Base-by-base conservation (phyloP, 2,113 vertebrate genomes). In the Halcyon malimbica region DNA sequence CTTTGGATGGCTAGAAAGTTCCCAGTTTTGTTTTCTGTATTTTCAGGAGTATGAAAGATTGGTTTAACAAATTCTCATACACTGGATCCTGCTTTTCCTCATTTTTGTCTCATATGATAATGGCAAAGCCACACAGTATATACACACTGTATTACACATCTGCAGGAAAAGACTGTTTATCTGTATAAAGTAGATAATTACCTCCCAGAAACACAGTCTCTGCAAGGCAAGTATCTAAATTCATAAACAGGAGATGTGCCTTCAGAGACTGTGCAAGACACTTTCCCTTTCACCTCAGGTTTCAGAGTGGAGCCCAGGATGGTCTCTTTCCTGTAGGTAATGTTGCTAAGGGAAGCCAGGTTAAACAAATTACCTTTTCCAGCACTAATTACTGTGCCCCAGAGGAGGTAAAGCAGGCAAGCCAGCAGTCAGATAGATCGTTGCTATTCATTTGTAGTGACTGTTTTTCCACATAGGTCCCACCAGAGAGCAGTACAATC, bases 401-500 rank as follows among this genome's bases (percentile, higher is more conserved):
- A 59, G 37, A 88, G 42, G 18, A 80, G 23, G 31, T n/a, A 64
- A 78, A 29, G 59, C 35, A 71, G 60, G 17, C 1, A 3, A 64
- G 13, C 10, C 70, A 78, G 41, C 41, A 51, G 42, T n/a, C 29
- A 46, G 26, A 68, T 35, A 29, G 13, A 56, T 26, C 0, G 4
- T 12, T 59, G 44, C 50, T 80, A 13, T 73, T 64, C 25, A 42
- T 79, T 87, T 74, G 24, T 13, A 24, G 29, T 70, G 77, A 37
- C 31, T 96, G 95, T 88, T 91, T 89, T 97, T 91, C 89, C 15
- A 0, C n/a, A 1, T 16, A 10, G 24, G 10, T 89, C 79, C 95
- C 94, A 97, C 68, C 37, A 75, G 96, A 93, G 82, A 95, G 96
- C 88, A 97, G 84, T 86, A 90, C 24, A 95, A 91, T 79, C 94